Percentiles rank a stretch among this genome's conserved stretches.
Evolutionary conservation across 2,888 invertebrate species (phyloP).

Genomic region (Elysia crispata): DNA sequence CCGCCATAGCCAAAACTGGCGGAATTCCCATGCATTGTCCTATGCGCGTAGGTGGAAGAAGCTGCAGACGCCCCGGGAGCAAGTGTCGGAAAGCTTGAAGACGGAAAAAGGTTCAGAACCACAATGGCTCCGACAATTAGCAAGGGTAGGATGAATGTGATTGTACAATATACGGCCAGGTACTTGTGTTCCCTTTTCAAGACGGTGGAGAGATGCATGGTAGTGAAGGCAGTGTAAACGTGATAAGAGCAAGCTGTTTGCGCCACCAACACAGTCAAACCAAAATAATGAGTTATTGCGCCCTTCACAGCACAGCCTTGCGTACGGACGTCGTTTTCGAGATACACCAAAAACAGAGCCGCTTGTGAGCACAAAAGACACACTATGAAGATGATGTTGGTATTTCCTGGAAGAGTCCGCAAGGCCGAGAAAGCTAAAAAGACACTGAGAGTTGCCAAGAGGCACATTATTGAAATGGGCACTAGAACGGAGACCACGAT

Average conservation of each 20-base stretch:
- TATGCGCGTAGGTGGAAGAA: not conserved
- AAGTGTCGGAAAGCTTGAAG: too few species aligned
- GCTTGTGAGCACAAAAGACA: constrained; percentile 23
- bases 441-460: constrained; percentile 28
- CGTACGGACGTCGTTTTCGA: constrained; percentile 20
- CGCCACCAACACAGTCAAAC: constrained; percentile 21
- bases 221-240: constrained; percentile 40
- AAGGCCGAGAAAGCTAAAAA: constrained; percentile 42
- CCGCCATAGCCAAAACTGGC: constrained; percentile 32
- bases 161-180: constrained; percentile 15
- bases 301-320: constrained; percentile 20
- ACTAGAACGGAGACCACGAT: constrained; percentile 27
- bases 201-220: constrained; percentile 44
- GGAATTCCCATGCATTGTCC: not conserved
- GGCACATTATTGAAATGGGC: constrained; percentile 21
- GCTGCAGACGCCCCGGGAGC: too few species aligned
- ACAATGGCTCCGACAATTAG: constrained; percentile 11
- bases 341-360: constrained; percentile 22
- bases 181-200: not conserved
- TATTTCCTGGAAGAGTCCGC: constrained; percentile 54
- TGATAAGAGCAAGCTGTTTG: constrained; percentile 34
- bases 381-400: constrained; percentile 50
- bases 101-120: not conserved
- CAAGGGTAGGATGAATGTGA: constrained; percentile 22
- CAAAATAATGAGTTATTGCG: constrained; percentile 31